These are phyloP conservation scores for Leptinotarsa lineolata DNA, from an alignment of 1,140 invertebrate genomes.

Conservation along the genomic window DNA sequence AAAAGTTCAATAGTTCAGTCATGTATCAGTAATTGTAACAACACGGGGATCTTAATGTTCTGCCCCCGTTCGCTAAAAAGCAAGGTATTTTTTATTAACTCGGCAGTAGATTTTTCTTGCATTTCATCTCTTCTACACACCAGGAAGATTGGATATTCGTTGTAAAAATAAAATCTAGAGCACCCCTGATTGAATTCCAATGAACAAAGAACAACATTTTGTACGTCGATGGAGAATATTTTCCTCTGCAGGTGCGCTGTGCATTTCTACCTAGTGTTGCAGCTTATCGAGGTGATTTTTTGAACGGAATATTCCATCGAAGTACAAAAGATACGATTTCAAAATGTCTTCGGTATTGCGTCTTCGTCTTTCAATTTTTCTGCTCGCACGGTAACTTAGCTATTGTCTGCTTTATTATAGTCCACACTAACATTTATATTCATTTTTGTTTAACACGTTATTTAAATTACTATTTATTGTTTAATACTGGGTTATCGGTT, in stretches of 20 bases:
- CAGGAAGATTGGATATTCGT: constrained; percentile 54
- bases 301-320: constrained; percentile 34
- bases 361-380: neutral
- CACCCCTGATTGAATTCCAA: constrained; percentile 42
- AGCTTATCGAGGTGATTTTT: constrained; percentile 28
- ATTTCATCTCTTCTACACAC: constrained; percentile 34
- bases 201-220: constrained; percentile 33
- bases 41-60: constrained; percentile 28
- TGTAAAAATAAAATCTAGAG: constrained; percentile 57
- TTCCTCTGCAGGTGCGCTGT: constrained; percentile 42
- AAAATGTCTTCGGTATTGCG: constrained; percentile 8
- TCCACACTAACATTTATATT: constrained; percentile 51
- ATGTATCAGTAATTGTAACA: constrained; percentile 38
- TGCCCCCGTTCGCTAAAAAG: constrained; percentile 23
- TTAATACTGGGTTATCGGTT: constrained; percentile 39
- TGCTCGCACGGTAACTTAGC: neutral
- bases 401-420: constrained; percentile 13
- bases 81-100: constrained; percentile 37
- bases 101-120: constrained; percentile 47
- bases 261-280: constrained; percentile 50
- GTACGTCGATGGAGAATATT: constrained; percentile 34
- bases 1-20: constrained; percentile 27
- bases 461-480: constrained; percentile 43
- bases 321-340: constrained; percentile 40
- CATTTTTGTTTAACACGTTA: constrained; percentile 47